phyloP scores from a whole-genome alignment of 2,888 invertebrate species.

The Drosophila multiciliata region DNA sequence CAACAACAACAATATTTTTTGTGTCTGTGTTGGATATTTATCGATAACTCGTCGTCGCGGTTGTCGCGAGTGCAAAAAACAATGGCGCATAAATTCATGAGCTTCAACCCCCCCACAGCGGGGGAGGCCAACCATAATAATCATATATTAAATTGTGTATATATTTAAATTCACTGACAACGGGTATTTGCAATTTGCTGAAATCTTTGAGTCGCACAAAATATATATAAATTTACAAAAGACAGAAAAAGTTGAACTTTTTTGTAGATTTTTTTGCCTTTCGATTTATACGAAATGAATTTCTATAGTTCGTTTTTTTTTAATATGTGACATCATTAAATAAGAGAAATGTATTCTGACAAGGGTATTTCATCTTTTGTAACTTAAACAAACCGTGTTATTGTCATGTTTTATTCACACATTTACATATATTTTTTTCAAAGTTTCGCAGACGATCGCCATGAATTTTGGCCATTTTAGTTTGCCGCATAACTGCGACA shows the following conservation, averaged over 20 bases:
- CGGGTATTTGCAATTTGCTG: background rate
- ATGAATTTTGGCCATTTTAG: constrained; percentile 54
- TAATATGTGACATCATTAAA: background rate
- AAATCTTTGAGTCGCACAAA: background rate
- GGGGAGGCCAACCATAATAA: constrained; percentile 60
- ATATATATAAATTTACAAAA: background rate
- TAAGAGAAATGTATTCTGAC: background rate
- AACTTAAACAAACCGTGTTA: background rate
- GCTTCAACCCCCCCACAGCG: constrained; percentile 15
- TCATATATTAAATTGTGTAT: constrained; percentile 68
- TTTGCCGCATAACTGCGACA: constrained; percentile 58
- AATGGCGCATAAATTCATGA: constrained; percentile 69
- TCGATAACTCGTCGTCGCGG: constrained; percentile 69
- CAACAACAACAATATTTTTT: constrained; percentile 68
- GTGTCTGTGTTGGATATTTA: constrained; percentile 65
- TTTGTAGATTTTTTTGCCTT: background rate
- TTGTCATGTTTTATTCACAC: constrained; percentile 6
- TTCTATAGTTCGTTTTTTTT: background rate
- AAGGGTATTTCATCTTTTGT: constrained; percentile 5
- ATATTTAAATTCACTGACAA: background rate
- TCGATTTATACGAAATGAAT: background rate
- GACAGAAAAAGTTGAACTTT: no score
- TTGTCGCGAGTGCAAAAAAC: constrained; percentile 34
- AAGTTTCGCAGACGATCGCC: constrained; percentile 57
- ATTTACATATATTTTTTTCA: constrained; percentile 7